Evolutionary conservation across 1,140 invertebrate species (phyloP), one percentile per base, ranked within the genome.

Genomic region (Drosophila albomicans): DNA sequence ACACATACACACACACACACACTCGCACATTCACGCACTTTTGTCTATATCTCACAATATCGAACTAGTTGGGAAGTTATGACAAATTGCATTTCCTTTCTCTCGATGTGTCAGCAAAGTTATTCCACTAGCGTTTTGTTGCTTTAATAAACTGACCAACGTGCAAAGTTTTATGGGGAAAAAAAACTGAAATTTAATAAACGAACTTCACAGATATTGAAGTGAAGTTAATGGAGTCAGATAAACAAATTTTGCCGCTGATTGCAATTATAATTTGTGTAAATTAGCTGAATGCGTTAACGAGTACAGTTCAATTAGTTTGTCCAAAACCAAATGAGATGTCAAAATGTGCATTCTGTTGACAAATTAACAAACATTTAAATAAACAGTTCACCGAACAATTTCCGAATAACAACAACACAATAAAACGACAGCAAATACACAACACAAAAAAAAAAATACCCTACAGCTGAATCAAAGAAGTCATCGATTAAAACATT

Each of bases 331-430:
- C 15, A 30, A 65, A 56, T 56, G 49, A 38, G 54, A 65, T 71
- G 68, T 58, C 52, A 66, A 58, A 25, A 32, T 51, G 43, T 32
- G 46, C 52, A 56, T 15, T 46, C 32, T 43, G 58, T 69, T 75
- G 72, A 75, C 66, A 75, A 75, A 75, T 75, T 70, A 35, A 70
- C 66, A 58, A 69, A 74, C 71, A 74, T 62, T 75, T 63, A 45
- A 70, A 43, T 57, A 74, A 62, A 56, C 57, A 62, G 30, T 69
- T 69, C 65, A 69, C 25, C 62, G 49, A 61, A 62, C 65, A 62
- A 51, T 56, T 16, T 6, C 49, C 25, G 28, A 5, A 8, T 48
- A 51, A 52, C 20, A 15, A 32, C 1, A 20, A 8, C 8, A 1
- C 35, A 58, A 63, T 32, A 32, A 32, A 32, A 38, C 35, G 35